Conservation (phyloP, 2,888 invertebrate genomes). For the Eilema caniola region DNA sequence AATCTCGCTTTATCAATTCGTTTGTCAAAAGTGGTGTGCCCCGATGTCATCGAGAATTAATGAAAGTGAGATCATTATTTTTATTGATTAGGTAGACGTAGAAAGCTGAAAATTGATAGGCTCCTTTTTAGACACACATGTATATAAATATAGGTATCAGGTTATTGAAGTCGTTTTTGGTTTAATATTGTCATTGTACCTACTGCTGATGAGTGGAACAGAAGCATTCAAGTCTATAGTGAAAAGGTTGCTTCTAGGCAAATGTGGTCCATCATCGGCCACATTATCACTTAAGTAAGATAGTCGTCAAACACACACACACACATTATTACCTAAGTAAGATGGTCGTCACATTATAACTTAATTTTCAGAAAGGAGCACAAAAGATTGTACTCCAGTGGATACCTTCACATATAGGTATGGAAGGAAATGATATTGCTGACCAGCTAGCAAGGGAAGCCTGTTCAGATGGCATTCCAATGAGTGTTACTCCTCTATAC, state of each 20-base stretch:
- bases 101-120: neutral
- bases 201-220: neutral
- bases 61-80: neutral
- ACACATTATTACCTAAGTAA: no score
- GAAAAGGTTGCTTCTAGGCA: neutral
- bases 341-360: no score
- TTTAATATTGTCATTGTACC: neutral
- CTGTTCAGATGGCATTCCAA: no score
- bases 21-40: constrained; percentile 8
- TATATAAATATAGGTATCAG: no score
- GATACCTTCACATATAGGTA: no score
- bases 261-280: neutral
- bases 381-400: no score
- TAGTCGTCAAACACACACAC: no score
- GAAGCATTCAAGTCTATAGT: neutral
- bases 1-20: neutral
- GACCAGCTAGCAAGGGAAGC: no score
- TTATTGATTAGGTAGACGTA: neutral
- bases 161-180: neutral
- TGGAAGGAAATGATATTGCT: no score
- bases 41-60: neutral
- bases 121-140: neutral
- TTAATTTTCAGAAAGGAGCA: no score
- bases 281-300: neutral
- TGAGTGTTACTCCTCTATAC: no score